These are phyloP conservation scores for Oryzias sinensis DNA, from an alignment of 2,797 vertebrate genomes.

Conservation along the genomic window DNA sequence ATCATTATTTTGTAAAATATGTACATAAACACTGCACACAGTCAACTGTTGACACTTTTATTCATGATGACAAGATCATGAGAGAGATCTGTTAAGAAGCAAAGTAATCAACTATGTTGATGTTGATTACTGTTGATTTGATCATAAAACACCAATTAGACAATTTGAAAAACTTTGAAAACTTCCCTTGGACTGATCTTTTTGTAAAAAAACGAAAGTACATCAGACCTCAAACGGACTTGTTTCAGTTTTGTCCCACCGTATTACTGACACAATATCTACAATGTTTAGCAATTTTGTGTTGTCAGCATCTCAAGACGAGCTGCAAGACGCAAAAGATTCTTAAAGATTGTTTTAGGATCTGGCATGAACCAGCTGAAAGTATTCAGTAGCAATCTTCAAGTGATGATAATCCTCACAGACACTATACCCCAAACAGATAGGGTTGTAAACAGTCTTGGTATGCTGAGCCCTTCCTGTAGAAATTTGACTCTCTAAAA, in stretches of 20 bases:
- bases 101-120: conserved; percentile 48
- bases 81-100: conserved; percentile 34
- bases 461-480: conserved; percentile 54
- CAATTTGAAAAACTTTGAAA: conserved; percentile 54
- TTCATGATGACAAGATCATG: conserved; percentile 35
- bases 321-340: not conserved
- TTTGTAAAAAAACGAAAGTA: too few relatives aligned
- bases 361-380: conserved; percentile 7
- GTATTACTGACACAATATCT: too few relatives aligned
- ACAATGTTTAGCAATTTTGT: too few relatives aligned
- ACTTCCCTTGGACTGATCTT: conserved; percentile 55
- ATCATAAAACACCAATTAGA: conserved; percentile 27
- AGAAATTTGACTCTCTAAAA: conserved; percentile 36
- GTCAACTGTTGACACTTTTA: conserved; percentile 34
- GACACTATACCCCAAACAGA: conserved; percentile 42
- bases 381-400: conserved; percentile 29
- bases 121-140: conserved; percentile 46
- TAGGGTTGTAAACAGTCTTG: conserved; percentile 45
- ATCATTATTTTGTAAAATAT: conserved; percentile 32
- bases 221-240: too few relatives aligned
- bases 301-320: not conserved
- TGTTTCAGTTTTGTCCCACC: too few relatives aligned
- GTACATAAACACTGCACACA: conserved; percentile 42
- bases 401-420: conserved; percentile 47
- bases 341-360: not conserved